Base-by-base conservation (phyloP, 2,113 vertebrate genomes). In the Eurypyga helias region DNA sequence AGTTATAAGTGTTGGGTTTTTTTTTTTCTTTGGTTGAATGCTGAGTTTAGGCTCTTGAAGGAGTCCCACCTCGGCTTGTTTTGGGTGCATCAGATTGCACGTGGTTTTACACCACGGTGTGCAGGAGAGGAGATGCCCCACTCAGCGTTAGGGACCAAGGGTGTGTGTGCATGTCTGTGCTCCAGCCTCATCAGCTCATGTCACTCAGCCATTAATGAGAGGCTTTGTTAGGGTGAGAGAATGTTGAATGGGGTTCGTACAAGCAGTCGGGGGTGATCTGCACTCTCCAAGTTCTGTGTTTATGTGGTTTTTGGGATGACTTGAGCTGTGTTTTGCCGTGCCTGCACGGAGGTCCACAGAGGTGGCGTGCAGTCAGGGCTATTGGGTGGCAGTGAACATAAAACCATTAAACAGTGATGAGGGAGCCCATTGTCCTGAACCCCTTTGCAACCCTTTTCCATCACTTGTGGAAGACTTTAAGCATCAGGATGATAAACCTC, bases 71-170 rank as follows among this genome's bases (percentile, higher is more conserved):
- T 43, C 0, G 2, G 26, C 2, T 6, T 20, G 38, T 87, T 57
- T 65, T 3, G 26, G 36, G 5, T 43, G 3, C 15, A 8, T 55
- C 20, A 5, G 46, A 26, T 34, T 54, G 8, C 12, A 18, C 0
- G 1, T 38, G 38, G 6, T 77, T 66, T 65, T 6, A 15, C 5
- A 2, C 3, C 0, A 0, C 10, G 41, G 14, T 7, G 13, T 41
- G n/a, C 21, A 33, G 46, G 46, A 54, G 21, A 66, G 17, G 52
- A 61, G 46, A 45, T 67, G 73, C 38, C 82, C 55, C 41, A 31
- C 67, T 45, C 24, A 9, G 16, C 17, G 25, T 8, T 19, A 15
- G n/a, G 41, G 41, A 41, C 46, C 18, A n/a, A 0, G 2, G 4
- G 18, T 18, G 23, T 29, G 33, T 29, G 45, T 20, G 36, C 0